Evolutionary conservation across 1,140 invertebrate species (phyloP), one percentile per base, ranked within the genome.

Genomic region (Anoplolepis gracilipes): DNA sequence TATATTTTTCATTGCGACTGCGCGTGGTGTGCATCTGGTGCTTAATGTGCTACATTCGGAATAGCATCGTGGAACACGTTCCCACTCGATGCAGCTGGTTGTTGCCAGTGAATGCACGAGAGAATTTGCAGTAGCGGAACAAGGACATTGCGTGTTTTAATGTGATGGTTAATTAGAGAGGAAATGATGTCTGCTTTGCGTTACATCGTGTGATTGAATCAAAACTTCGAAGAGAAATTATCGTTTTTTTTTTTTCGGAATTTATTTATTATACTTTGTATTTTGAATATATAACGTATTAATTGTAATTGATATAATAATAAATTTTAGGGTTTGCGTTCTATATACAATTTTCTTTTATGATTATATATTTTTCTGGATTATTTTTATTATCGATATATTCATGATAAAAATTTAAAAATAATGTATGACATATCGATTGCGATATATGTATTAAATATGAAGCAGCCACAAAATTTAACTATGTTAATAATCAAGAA

Each of bases 121-220:
- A 79, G 30, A 4, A 46, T 30, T 33, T 42, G 30, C 22, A 16
- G 8, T 28, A 55, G 30, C 3, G n/a, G n/a, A 28, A 79, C 30
- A 22, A 65, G 1, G 25, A 4, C 16, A 49, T n/a, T 79, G 39
- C 46, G 46, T 5, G 46, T 19, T 53, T 78, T 28, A 19, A 53
- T 36, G 19, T n/a, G n/a, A 62, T 36, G 25, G 36, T 30, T 77
- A 77, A 77, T 76, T 53, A 19, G 22, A 42, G 16, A 39, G 75
- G 28, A 77, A 77, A 28, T 28, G 33, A 16, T 36, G 33, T n/a
- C 33, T 8, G 22, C 33, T 22, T 75, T 76, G 5, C 57, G 16
- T 76, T 61, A 22, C 22, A 22, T 42, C 55, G 55, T 30, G 22
- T 30, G 55, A 76, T 62, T n/a, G n/a, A 62, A 42, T 42, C 16